Base-by-base conservation (phyloP, 2,113 vertebrate genomes). In the Apodemus speciosus region DNA sequence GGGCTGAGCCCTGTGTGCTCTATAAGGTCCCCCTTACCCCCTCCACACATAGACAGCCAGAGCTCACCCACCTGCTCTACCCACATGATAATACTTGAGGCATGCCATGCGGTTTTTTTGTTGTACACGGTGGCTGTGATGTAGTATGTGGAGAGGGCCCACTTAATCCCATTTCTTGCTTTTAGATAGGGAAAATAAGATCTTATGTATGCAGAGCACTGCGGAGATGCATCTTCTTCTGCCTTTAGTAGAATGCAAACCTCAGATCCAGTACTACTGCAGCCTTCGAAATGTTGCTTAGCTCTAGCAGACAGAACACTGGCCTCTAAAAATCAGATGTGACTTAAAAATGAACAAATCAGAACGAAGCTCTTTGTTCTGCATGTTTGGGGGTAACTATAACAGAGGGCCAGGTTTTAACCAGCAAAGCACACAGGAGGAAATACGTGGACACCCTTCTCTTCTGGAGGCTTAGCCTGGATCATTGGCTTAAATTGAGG, bases 301-400 rank as follows among this genome's bases (percentile, higher is more conserved):
- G 35, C 8, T 69, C 68, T n/a, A 15, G 64, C 30, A 46, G 49
- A 68, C 49, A 79, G 91, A 9, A 64, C 51, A 40, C 46, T 84
- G 53, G 53, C 25, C 43, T 84, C 79, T 69, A 87, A 90, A 93
- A 93, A 87, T 80, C 85, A 85, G 46, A 25, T 60, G 53, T 79
- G n/a, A 69, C 62, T 60, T 80, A n/a, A 77, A 94, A 96, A 66
- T 51, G 58, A 79, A 49, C 79, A 83, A 79, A 80, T 9, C 5
- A 16, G n/a, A 13, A 60, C 4, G 2, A 40, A 72, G 25, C 43
- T n/a, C 40, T 83, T 95, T 85, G 23, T 80, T 77, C 72, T 38
- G 18, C 64, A 6, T 84, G 6, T 84, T 90, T 87, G 43, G 46
- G 43, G 30, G 40, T 85, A 84, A 64, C 35, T 66, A 2, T 71